Evolutionary conservation across 2,888 invertebrate genomes (phyloP).

Genomic region (Nomada ferruginata): DNA sequence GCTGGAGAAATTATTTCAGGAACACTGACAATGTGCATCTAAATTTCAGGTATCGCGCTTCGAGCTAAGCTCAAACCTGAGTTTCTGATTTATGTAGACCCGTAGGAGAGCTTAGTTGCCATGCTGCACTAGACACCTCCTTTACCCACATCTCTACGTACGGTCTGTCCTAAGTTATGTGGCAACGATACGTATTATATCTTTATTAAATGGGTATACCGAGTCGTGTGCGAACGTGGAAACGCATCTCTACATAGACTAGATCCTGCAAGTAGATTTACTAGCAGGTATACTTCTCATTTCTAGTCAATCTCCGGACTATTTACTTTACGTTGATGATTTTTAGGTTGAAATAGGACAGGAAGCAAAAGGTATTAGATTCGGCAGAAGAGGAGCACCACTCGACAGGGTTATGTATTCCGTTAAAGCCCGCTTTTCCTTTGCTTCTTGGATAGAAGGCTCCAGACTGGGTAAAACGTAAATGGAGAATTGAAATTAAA

Average conservation of each 20-base stretch:
- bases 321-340: no score
- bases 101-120: constrained; percentile 78
- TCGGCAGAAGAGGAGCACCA: no score
- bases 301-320: no score
- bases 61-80: constrained; percentile 71
- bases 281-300: no score
- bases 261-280: no score
- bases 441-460: constrained; percentile 1
- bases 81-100: constrained; percentile 79
- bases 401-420: background rate
- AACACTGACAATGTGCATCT: constrained; percentile 71
- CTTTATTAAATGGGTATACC: constrained; percentile 53
- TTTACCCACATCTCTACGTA: background rate
- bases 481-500: constrained; percentile 26
- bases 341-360: no score
- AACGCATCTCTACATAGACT: no score
- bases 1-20: constrained; percentile 50
- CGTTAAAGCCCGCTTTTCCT: background rate
- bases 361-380: no score
- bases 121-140: constrained; percentile 42
- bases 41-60: constrained; percentile 75
- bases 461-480: background rate
- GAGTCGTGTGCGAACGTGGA: no score
- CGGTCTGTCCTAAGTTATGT: background rate
- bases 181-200: constrained; percentile 15